Evolutionary conservation across 2,888 invertebrate species (phyloP).

Genomic region (Drosophila nr. medialis): DNA sequence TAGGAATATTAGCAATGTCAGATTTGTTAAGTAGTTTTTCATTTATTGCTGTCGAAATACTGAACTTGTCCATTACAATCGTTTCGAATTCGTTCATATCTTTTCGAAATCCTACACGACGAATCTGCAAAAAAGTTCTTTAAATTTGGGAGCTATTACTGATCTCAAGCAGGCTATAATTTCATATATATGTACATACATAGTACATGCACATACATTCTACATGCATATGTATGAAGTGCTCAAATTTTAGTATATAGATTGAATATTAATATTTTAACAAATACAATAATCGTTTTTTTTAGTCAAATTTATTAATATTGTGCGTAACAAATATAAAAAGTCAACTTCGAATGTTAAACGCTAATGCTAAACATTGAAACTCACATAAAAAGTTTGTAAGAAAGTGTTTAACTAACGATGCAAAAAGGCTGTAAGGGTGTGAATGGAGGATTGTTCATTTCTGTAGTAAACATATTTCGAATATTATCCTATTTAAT

Average conservation of each 20-base stretch:
- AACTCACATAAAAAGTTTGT: neutral
- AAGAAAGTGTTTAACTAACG: conserved; percentile 14
- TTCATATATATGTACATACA: conserved; percentile 1
- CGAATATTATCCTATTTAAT: conserved; percentile 9
- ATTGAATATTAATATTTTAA: conserved; percentile 10
- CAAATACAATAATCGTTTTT: conserved; percentile 3
- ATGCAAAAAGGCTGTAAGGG: conserved; percentile 39
- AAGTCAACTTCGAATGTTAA: conserved; percentile 1
- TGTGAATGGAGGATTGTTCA: conserved; percentile 11
- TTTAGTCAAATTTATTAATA: conserved; percentile 16
- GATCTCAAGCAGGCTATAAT: conserved; percentile 1
- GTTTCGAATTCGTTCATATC: neutral
- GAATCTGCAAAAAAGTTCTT: neutral
- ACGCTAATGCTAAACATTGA: neutral
- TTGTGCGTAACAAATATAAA: conserved; percentile 4
- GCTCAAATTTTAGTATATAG: conserved; percentile 3
- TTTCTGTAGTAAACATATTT: conserved; percentile 5
- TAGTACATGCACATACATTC: neutral
- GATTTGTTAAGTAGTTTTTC: too few species aligned
- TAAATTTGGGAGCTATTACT: neutral
- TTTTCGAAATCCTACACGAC: neutral
- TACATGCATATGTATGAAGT: conserved; percentile 3
- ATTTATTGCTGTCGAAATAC: neutral
- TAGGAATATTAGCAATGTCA: neutral
- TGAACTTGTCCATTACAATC: neutral